Evolutionary conservation across 1,140 invertebrate genomes (phyloP).

Genomic region (Pectinophora gossypiella): DNA sequence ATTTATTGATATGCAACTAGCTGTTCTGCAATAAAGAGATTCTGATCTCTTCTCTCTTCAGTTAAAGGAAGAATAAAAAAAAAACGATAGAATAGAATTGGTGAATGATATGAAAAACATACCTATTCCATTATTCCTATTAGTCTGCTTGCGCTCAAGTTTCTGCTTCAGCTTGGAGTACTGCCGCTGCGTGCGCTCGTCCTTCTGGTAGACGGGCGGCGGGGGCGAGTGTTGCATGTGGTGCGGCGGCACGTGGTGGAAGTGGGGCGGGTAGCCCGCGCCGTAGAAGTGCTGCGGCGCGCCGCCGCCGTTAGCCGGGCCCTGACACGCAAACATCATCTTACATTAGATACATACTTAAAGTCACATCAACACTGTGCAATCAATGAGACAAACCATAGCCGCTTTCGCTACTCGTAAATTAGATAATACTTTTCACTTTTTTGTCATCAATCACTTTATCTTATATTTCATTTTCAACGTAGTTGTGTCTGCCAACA

Average conservation of each 20-base stretch:
- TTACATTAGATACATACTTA: no score
- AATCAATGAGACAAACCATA: no score
- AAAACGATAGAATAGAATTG: background rate
- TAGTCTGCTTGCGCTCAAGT: slow-evolving; percentile 79
- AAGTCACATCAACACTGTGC: no score
- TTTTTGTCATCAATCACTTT: no score
- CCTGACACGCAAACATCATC: slow-evolving; percentile 50
- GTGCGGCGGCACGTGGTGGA: slow-evolving; percentile 74
- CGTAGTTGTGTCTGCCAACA: no score
- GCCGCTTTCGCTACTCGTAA: no score
- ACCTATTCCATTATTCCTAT: slow-evolving; percentile 73
- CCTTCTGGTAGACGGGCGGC: slow-evolving; percentile 80
- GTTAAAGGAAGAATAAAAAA: background rate
- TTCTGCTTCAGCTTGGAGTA: slow-evolving; percentile 85
- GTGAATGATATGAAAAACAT: slow-evolving; percentile 23
- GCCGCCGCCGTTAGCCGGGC: slow-evolving; percentile 78
- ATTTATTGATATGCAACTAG: no score
- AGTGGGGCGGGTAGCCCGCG: slow-evolving; percentile 78
- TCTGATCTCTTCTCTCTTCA: no score
- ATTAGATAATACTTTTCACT: no score
- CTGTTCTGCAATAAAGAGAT: no score
- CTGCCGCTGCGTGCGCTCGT: slow-evolving; percentile 85
- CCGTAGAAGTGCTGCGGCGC: slow-evolving; percentile 79
- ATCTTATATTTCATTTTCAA: no score
- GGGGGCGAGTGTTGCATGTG: slow-evolving; percentile 75